Percentiles rank a stretch among this genome's conserved stretches.
Evolutionary conservation across 2,888 invertebrate genomes (phyloP).

Genomic region (Scaptomyza flava): DNA sequence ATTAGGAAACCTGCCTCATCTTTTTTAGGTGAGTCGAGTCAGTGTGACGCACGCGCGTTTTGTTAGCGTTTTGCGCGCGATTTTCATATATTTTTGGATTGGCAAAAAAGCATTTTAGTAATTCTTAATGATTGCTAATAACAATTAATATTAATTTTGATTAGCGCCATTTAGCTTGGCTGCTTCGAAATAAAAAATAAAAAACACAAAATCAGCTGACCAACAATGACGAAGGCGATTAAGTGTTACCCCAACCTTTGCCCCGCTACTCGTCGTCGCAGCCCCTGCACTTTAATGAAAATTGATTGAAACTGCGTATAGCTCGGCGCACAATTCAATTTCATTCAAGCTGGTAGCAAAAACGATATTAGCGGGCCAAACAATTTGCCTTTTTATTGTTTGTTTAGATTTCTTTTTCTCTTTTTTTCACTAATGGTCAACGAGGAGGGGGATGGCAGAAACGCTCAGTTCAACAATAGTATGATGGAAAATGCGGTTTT

Average conservation of each 20-base stretch:
- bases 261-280: too few relatives aligned
- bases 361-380: conserved; percentile 36
- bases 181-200: conserved; percentile 42
- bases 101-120: conserved; percentile 46
- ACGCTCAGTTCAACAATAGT: conserved; percentile 11
- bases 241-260: conserved; percentile 2
- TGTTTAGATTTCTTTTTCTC: conserved; percentile 55
- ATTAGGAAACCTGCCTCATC: conserved; percentile 18
- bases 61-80: conserved; percentile 36
- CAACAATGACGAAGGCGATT: conserved; percentile 30
- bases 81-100: conserved; percentile 15
- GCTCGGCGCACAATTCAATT: conserved; percentile 52
- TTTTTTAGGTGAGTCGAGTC: conserved; percentile 49
- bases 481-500: conserved; percentile 62
- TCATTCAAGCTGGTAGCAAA: conserved; percentile 37
- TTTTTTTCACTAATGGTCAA: background rate
- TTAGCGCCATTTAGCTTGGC: conserved; percentile 49
- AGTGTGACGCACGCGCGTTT: conserved; percentile 39
- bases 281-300: conserved; percentile 57
- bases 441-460: background rate
- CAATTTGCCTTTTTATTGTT: conserved; percentile 49
- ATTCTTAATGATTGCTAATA: conserved; percentile 66
- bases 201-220: conserved; percentile 18
- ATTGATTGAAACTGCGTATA: conserved; percentile 68
- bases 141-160: conserved; percentile 69